These are phyloP conservation scores for Rhagonycha lutea DNA, from an alignment of 2,888 invertebrate species.

Conservation along the genomic window DNA sequence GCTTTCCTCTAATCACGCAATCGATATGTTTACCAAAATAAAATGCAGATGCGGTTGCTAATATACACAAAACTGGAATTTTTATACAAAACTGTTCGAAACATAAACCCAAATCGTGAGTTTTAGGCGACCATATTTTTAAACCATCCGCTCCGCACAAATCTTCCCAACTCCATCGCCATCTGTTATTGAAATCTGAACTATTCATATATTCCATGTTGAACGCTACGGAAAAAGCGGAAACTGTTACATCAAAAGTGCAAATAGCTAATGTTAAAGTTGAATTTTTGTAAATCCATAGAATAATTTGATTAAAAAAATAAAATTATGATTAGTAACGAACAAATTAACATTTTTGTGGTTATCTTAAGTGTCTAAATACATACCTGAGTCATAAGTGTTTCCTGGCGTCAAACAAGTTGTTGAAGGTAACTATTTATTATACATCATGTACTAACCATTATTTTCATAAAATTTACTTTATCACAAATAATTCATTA, in stretches of 20 bases:
- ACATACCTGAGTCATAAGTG: background rate
- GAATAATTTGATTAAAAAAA: background rate
- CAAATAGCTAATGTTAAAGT: background rate
- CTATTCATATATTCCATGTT: background rate
- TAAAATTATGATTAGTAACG: background rate
- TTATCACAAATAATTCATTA: background rate
- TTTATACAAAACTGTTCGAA: constrained; percentile 83
- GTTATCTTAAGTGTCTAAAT: background rate
- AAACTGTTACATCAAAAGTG: background rate
- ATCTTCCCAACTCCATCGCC: constrained; percentile 73
- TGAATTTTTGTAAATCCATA: background rate
- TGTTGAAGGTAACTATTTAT: background rate
- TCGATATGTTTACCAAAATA: constrained; percentile 73
- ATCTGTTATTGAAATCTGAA: constrained; percentile 4
- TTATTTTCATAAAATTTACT: background rate
- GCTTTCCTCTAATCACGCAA: constrained; percentile 65
- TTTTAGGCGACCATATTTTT: constrained; percentile 68
- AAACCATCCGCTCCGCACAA: constrained; percentile 77
- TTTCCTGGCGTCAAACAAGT: background rate
- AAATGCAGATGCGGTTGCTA: constrained; percentile 80
- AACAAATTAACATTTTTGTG: background rate
- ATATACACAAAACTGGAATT: constrained; percentile 72
- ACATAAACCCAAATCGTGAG: constrained; percentile 80
- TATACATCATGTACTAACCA: background rate
- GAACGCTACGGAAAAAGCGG: background rate